A percentile compares a stretch with the other conserved stretches of the same genome.
Evolutionary conservation across 2,797 vertebrate species (phyloP).

Genomic region (Leuciscus waleckii): DNA sequence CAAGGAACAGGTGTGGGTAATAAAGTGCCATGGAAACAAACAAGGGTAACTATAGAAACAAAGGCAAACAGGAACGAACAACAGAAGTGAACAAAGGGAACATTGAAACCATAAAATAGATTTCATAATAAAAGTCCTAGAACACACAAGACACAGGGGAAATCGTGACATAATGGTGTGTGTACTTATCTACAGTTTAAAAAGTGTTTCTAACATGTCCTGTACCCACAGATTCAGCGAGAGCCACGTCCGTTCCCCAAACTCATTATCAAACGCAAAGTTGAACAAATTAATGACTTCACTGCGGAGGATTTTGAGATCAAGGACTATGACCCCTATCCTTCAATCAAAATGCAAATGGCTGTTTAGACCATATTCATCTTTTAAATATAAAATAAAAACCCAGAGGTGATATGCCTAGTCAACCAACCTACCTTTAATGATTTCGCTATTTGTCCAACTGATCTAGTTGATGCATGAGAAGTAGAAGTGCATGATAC

Average conservation of each 20-base stretch:
- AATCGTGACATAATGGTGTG: not conserved
- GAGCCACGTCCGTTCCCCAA: slow-evolving; percentile 92
- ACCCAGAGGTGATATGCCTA: too few relatives aligned
- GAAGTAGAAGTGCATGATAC: too few relatives aligned
- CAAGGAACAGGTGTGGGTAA: not conserved
- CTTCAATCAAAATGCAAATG: slow-evolving; percentile 97
- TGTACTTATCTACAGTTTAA: not conserved
- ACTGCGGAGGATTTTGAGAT: slow-evolving; percentile 90
- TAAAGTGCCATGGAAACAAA: not conserved
- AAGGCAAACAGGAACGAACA: not conserved
- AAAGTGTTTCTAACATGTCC: not conserved
- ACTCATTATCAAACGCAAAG: slow-evolving; percentile 87
- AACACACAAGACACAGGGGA: not conserved
- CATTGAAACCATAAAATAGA: not conserved
- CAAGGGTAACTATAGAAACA: not conserved
- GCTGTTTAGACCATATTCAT: slow-evolving; percentile 79
- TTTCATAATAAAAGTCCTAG: not conserved
- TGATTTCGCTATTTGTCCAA: too few relatives aligned
- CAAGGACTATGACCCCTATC: slow-evolving; percentile 90
- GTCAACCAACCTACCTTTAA: too few relatives aligned
- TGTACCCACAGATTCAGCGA: slow-evolving; percentile 85
- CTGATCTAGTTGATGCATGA: too few relatives aligned
- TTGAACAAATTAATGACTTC: slow-evolving; percentile 89
- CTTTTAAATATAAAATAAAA: not conserved
- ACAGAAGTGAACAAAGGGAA: not conserved